These are phyloP conservation scores for Choloepus didactylus DNA, from an alignment of 2,797 vertebrate species.

Conservation along the genomic window DNA sequence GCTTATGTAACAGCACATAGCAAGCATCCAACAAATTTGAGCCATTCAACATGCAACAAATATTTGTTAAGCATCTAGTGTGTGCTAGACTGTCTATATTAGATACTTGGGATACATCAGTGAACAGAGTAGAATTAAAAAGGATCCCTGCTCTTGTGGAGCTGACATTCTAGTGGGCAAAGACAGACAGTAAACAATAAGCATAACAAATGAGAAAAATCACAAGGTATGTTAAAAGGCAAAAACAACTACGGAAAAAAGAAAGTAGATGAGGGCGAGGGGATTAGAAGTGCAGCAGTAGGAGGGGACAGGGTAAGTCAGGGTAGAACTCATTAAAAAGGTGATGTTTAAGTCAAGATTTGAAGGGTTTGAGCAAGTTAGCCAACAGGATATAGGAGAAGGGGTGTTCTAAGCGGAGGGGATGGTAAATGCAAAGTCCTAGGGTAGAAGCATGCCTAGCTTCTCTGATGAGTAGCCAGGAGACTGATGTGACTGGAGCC, in stretches of 20 bases:
- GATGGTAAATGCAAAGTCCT: neutral
- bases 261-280: neutral
- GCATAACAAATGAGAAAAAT: neutral
- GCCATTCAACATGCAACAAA: neutral
- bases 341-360: too few species aligned
- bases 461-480: neutral
- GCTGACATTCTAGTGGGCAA: neutral
- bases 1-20: fast-evolving
- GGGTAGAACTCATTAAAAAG: neutral
- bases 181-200: neutral
- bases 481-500: neutral
- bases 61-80: neutral
- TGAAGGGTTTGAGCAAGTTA: neutral
- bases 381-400: neutral
- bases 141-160: neutral
- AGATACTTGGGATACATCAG: neutral
- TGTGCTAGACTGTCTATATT: fast-evolving
- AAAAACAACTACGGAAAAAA: neutral
- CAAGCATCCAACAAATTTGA: neutral
- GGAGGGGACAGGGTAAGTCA: neutral
- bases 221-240: too few species aligned
- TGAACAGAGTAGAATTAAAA: neutral
- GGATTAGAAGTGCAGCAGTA: neutral
- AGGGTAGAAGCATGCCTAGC: fast-evolving
- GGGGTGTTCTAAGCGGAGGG: neutral